Evolutionary conservation across 1,140 invertebrate genomes (phyloP).

Genomic region (Lepidostoma basale): DNA sequence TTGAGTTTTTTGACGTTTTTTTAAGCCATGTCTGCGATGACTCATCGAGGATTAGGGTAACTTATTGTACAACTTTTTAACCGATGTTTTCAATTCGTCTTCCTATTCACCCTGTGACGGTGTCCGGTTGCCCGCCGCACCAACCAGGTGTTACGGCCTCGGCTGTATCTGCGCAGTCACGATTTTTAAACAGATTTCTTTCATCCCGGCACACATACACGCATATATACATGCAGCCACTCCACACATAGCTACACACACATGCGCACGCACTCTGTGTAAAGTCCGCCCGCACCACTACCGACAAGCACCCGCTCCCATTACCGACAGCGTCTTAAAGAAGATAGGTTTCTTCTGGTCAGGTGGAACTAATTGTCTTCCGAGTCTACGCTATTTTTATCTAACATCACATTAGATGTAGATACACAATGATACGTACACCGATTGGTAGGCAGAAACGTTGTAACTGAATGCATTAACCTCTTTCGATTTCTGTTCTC

Average conservation of each 20-base stretch:
- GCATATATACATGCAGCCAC: neutral
- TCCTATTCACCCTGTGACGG: neutral
- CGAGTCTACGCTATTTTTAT: neutral
- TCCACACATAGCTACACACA: neutral
- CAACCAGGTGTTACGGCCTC: conserved; percentile 30
- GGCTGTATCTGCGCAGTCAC: conserved; percentile 44
- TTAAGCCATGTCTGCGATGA: neutral
- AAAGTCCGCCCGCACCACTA: neutral
- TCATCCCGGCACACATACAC: conserved; percentile 17
- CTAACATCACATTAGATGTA: too few species aligned
- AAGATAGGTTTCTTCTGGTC: conserved; percentile 11
- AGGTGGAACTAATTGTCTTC: conserved; percentile 6
- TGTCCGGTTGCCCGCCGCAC: conserved; percentile 20
- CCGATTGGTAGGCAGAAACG: too few species aligned
- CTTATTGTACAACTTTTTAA: neutral
- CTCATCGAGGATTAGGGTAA: neutral
- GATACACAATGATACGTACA: too few species aligned
- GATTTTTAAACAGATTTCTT: conserved; percentile 46
- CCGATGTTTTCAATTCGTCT: neutral
- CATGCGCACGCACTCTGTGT: neutral
- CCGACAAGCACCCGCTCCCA: neutral
- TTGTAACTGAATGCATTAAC: too few species aligned
- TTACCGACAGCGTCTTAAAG: neutral
- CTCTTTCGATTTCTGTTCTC: too few species aligned
- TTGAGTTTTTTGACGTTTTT: too few species aligned